phyloP scores from a whole-genome alignment of 2,797 vertebrate genomes.

The Triplophysa bombifrons region DNA sequence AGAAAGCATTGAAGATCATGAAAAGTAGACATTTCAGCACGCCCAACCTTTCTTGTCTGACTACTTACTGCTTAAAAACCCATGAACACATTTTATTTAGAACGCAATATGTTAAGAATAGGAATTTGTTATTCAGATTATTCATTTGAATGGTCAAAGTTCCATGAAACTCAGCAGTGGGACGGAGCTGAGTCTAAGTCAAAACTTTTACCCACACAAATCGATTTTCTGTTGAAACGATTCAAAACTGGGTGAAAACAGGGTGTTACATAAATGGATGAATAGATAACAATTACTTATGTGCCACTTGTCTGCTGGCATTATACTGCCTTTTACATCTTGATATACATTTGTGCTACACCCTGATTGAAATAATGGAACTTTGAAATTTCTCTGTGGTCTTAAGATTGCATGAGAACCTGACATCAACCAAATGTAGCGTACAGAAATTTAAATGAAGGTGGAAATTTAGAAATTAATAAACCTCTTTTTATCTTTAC shows the following conservation, averaged over 20 bases:
- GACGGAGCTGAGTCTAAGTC: neutral
- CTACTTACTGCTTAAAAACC: no score
- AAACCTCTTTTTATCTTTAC: neutral
- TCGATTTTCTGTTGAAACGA: neutral
- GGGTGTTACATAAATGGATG: neutral
- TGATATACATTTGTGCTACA: neutral
- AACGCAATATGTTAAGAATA: neutral
- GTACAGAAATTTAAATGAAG: neutral
- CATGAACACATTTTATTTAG: neutral
- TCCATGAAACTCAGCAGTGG: conserved; percentile 1
- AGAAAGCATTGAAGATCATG: no score
- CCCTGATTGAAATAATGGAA: neutral
- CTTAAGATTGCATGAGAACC: neutral
- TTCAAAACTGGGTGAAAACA: neutral
- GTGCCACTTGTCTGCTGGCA: conserved; percentile 9
- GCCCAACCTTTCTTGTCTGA: neutral
- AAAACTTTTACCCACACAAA: neutral
- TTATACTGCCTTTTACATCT: conserved; percentile 44
- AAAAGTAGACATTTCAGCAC: no score
- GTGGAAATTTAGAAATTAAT: conserved; percentile 5
- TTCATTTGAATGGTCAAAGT: neutral
- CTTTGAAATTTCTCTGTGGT: neutral
- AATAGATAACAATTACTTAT: neutral
- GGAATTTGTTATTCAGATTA: neutral
- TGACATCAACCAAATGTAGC: neutral